These are phyloP conservation scores for Sphaeridia pumilis DNA, from an alignment of 2,888 invertebrate genomes.

Conservation along the genomic window DNA sequence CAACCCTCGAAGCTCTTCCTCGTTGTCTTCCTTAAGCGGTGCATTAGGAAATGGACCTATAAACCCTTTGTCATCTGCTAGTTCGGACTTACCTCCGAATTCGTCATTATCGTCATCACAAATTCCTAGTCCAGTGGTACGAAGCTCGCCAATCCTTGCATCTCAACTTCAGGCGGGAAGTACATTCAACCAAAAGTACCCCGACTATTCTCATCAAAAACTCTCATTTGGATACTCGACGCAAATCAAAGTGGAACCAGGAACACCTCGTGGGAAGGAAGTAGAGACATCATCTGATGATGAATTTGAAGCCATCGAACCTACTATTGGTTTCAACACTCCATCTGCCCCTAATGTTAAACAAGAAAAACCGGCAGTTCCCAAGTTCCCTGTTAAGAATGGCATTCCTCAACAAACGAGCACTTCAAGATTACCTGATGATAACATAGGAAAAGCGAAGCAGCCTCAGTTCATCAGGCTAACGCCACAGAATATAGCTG, in stretches of 20 bases:
- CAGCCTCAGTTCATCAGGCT: constrained; percentile 4
- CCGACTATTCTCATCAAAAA: constrained; percentile 9
- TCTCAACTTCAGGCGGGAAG: constrained; percentile 29
- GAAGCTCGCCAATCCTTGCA: constrained; percentile 33
- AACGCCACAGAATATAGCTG: constrained; percentile 29
- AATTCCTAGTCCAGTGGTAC: constrained; percentile 18
- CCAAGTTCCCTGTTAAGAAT: neutral
- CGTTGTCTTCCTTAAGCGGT: no score
- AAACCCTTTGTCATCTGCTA: no score
- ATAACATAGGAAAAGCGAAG: no score
- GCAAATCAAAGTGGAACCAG: constrained; percentile 11
- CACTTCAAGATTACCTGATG: neutral
- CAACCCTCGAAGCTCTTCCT: no score
- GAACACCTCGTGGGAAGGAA: constrained; percentile 23
- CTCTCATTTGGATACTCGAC: constrained; percentile 7
- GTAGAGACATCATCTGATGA: constrained; percentile 32
- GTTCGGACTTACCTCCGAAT: no score
- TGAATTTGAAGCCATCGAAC: constrained; percentile 34
- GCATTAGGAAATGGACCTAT: neutral
- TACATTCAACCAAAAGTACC: constrained; percentile 3
- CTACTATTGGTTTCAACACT: constrained; percentile 28
- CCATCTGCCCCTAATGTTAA: constrained; percentile 1
- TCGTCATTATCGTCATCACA: constrained; percentile 5
- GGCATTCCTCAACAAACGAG: neutral
- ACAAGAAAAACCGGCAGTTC: neutral